Base-by-base conservation (phyloP, 1,140 invertebrate species). In the Anadara kagoshimensis region DNA sequence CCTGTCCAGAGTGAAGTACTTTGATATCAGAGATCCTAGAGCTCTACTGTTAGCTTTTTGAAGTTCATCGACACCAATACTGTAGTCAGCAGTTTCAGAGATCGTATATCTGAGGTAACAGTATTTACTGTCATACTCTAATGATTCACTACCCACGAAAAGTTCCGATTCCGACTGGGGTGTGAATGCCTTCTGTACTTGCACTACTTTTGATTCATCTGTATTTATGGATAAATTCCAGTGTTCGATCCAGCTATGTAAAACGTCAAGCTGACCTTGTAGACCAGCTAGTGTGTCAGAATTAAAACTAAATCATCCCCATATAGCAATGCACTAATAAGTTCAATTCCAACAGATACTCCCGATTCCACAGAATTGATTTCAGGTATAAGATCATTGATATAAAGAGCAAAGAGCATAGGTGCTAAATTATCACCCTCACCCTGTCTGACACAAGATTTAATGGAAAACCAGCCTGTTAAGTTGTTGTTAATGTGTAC, bases 381-480 rank as follows among this genome's bases (percentile, higher is more conserved):
- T n/a, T n/a, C n/a, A n/a, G n/a, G n/a, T n/a, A n/a, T n/a, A n/a
- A n/a, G n/a, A n/a, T n/a, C n/a, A n/a, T n/a, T n/a, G n/a, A n/a
- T n/a, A n/a, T n/a, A n/a, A n/a, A 73, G 45, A 12, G 56, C 63
- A 45, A 73, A 73, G 1, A 64, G 18, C 43, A 62, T 69, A 22
- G 67, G 67, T 12, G 56, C 56, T 16, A 69, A 20, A 61, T 69
- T 69, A 43, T n/a, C n/a, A n/a, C n/a, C n/a, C n/a, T 51, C 41
- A 26, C 67, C 58, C 45, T 69, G 68, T 8, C 49, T n/a, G 4
- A 71, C 59, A 20, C 59, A 59, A 18, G 8, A 18, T 10, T 29
- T 8, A 18, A 24, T 18, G 5, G 49, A 51, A 26, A 71, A 71
- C 69, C 45, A 63, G 20, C 26, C 58, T 22, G 59, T 63, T 5